These are phyloP conservation scores for Dicentrarchus labrax DNA, from an alignment of 2,113 vertebrate species.

Conservation along the genomic window DNA sequence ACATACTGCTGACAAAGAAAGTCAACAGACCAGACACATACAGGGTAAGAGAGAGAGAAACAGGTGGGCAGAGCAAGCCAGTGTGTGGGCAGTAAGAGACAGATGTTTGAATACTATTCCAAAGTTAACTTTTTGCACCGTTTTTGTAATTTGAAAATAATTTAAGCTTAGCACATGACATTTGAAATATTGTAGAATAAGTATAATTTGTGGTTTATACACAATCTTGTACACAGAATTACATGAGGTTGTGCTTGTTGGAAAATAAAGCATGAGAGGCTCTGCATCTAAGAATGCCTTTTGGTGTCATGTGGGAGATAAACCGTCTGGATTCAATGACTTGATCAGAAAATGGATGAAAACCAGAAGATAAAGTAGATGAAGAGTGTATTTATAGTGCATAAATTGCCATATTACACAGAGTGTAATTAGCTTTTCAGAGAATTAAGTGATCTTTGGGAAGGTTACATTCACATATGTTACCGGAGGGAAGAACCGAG, in stretches of 20 bases:
- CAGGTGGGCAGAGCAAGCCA: too few relatives aligned
- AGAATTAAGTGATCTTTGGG: slow-evolving; percentile 15
- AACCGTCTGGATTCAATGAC: slow-evolving; percentile 6
- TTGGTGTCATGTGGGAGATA: not conserved
- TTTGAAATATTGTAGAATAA: too few relatives aligned
- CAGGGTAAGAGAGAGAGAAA: too few relatives aligned
- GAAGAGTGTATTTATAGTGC: slow-evolving; percentile 1
- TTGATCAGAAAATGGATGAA: slow-evolving; percentile 31
- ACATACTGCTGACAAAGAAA: too few relatives aligned
- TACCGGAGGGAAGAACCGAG: slow-evolving; percentile 21
- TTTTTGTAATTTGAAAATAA: not conserved
- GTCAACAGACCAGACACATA: too few relatives aligned
- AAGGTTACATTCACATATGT: slow-evolving; percentile 41
- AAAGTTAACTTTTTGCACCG: too few relatives aligned
- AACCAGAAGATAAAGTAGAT: not conserved
- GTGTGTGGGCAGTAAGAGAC: too few relatives aligned
- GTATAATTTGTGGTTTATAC: too few relatives aligned
- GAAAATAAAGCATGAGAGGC: not conserved
- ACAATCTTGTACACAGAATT: too few relatives aligned
- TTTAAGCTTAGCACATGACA: too few relatives aligned
- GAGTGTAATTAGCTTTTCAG: slow-evolving; percentile 36
- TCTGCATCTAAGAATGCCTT: slow-evolving; percentile 11
- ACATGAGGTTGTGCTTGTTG: not conserved
- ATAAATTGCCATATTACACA: slow-evolving; percentile 23
- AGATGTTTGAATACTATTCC: too few relatives aligned